Base-by-base conservation (phyloP, 2,797 vertebrate species). In the Stomatorhinus walkeri region DNA sequence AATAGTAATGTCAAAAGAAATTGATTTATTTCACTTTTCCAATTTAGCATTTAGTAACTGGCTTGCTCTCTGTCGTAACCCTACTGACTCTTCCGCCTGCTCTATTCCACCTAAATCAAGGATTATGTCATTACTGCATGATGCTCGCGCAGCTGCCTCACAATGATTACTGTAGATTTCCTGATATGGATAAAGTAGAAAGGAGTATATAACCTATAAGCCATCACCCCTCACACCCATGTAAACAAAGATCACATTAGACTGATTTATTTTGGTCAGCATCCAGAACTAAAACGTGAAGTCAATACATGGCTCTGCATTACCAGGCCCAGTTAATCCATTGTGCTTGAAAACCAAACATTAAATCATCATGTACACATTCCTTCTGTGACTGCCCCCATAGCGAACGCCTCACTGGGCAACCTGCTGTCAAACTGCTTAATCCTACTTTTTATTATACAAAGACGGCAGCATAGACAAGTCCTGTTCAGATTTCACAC, bases 111-210 rank as follows among this genome's bases (percentile, higher is more conserved):
- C 68, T 32, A 72, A 76, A 76, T 16, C 32, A 40, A 32, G 28
- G 68, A 40, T 36, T 19, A 19, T 76, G 68, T 19, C 32, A 16
- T 40, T 36, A 88, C 28, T 81, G 79, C 88, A 88, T 86, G 46
- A 89, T 40, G 46, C 64, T 64, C 68, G 22, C 36, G 28, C 43
- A 86, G 24, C 56, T 76, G 52, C 59, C 43, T 22, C 7, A 24
- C 49, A 56, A 10, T 51, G 54, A 48, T 85, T 84, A n/a, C n/a
- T n/a, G n/a, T n/a, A 40, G 59, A 87, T 89, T 87, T 89, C 22
- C 88, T 89, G 84, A 89, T 89, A 86, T 54, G 83, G 61, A 89
- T 86, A 61, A 68, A 76, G 49, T 19, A 40, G 24, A 89, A 61
- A 43, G 4, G 49, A 28, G 56, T 16, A 87, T 32, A 56, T 72